phyloP scores from a whole-genome alignment of 2,113 vertebrate genomes.

The Laterallus jamaicensis region DNA sequence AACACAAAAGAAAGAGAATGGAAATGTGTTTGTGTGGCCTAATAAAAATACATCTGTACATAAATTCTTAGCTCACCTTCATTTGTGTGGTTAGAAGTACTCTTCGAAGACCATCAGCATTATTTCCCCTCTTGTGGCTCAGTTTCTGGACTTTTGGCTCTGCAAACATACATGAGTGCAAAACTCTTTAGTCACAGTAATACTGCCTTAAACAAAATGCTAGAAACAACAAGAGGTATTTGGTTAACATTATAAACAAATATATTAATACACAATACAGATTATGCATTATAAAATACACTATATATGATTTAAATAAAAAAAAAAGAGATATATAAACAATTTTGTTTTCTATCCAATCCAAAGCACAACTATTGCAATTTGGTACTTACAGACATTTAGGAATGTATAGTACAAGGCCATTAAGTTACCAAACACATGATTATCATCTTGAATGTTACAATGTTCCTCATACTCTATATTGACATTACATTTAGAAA shows the following conservation, averaged over 20 bases:
- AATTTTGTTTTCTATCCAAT: background rate
- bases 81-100: conserved; percentile 88
- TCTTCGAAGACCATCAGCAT: conserved; percentile 82
- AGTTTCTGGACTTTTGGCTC: conserved; percentile 79
- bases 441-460: background rate
- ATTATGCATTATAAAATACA: too few species aligned
- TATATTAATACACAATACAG: too few species aligned
- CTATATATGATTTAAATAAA: too few species aligned
- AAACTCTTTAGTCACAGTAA: background rate
- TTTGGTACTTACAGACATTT: background rate
- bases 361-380: background rate
- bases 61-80: conserved; percentile 80
- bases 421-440: background rate
- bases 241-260: background rate
- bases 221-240: background rate
- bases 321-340: too few species aligned
- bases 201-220: background rate
- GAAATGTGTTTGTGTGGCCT: background rate
- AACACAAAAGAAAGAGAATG: background rate
- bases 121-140: conserved; percentile 79
- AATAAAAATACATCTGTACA: conserved; percentile 5
- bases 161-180: background rate
- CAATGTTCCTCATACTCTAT: background rate
- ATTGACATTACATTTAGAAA: background rate
- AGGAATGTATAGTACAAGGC: background rate